Base-by-base conservation (phyloP, 2,113 vertebrate genomes). In the Holacanthus passer region DNA sequence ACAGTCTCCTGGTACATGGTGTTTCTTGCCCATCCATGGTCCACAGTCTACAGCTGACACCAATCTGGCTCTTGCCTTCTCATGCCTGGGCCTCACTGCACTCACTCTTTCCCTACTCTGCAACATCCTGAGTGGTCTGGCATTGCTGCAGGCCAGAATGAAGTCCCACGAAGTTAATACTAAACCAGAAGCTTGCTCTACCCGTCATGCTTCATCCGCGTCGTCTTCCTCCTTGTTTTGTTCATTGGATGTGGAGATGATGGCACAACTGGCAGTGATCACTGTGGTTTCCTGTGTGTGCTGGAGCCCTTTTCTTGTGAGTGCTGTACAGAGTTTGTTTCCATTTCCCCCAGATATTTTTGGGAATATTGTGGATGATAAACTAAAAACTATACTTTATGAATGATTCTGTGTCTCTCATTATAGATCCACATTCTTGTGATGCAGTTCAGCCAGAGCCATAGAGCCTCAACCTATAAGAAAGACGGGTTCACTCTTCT, bases 221-320 rank as follows among this genome's bases (percentile, higher is more conserved):
- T 87, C 91, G 1, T 73, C 83, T 35, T 73, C 84, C 37, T 86
- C 89, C 0, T 53, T 85, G 43, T 75, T 87, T 37, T 90, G 74
- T 31, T 94, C 94, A 0, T 91, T 96, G 78, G 96, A 97, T 60
- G 88, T 97, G 58, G 96, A 97, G 78, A 97, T 97, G 95, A 94
- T 97, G 92, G 93, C 81, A 22, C 96, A 97, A 88, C 91, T 97
- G 45, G 92, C 94, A n/a, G 94, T 91, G 29, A 94, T 97, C 90
- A 97, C 96, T 73, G 79, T 95, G 76, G 95, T 96, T 50, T 97
- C 96, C 29, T 96, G 95, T 85, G 88, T 97, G 83, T 97, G 96
- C 92, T 97, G 96, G 96, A 94, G 95, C 67, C 96, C 96, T 5
- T 92, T 97, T 86, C 93, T 97, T 91, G 96, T 97, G 81, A 95